Conservation (phyloP, 2,888 invertebrate genomes). For the Schizaphis graminum region DNA sequence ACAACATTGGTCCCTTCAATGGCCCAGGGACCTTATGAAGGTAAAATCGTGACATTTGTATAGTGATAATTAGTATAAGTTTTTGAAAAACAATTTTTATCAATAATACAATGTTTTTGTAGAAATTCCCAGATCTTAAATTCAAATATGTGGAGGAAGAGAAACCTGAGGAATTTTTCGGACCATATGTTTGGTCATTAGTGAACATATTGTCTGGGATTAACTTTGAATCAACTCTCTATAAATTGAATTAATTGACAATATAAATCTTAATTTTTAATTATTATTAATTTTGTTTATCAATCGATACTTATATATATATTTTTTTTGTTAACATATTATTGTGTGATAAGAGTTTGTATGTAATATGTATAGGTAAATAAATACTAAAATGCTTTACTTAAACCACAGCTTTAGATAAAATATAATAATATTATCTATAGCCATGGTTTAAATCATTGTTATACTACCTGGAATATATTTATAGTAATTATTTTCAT, state of each 20-base stretch:
- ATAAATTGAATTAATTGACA: constrained; percentile 65
- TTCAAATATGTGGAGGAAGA: constrained; percentile 99
- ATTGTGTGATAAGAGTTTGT: constrained; percentile 35
- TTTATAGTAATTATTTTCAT: constrained; percentile 56
- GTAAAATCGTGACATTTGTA: constrained; percentile 73
- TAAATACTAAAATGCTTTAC: constrained; percentile 25
- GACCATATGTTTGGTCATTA: constrained; percentile 98
- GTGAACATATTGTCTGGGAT: constrained; percentile 72
- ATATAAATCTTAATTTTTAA: constrained; percentile 26
- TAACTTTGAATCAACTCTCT: constrained; percentile 67
- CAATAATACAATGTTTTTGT: constrained; percentile 70
- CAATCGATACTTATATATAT: constrained; percentile 11
- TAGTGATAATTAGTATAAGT: background rate
- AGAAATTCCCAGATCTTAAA: constrained; percentile 99
- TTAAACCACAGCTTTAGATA: background rate
- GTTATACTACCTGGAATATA: constrained; percentile 54
- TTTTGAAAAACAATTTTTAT: background rate
- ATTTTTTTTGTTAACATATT: constrained; percentile 57
- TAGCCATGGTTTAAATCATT: constrained; percentile 35
- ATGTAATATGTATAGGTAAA: constrained; percentile 18
- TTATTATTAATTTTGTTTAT: constrained; percentile 16
- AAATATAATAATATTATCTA: background rate
- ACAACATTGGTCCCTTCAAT: constrained; percentile 90
- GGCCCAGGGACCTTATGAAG: constrained; percentile 93
- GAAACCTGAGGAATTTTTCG: constrained; percentile 98